Evolutionary conservation across 2,113 vertebrate species (phyloP).

Genomic region (Pseudopodoces humilis): DNA sequence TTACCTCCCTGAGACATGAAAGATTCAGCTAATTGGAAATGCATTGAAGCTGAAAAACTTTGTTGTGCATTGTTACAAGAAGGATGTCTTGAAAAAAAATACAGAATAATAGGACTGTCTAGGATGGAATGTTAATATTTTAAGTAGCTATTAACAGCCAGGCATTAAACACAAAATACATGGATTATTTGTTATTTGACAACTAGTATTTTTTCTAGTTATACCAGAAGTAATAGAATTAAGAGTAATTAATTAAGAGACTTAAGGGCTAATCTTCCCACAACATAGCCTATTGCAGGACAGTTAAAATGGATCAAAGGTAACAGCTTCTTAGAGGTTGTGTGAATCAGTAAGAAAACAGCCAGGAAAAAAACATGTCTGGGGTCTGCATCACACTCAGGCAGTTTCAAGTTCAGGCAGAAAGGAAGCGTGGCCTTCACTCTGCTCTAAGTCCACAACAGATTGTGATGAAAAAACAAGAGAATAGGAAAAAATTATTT

Average conservation of each 20-base stretch:
- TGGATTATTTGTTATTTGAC: constrained; percentile 13
- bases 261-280: neutral
- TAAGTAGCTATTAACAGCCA: constrained; percentile 30
- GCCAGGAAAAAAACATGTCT: neutral
- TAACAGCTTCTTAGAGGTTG: neutral
- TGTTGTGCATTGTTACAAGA: neutral
- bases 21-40: neutral
- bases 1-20: neutral
- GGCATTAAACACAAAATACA: neutral
- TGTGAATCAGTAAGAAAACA: neutral
- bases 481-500: neutral
- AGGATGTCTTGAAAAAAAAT: neutral
- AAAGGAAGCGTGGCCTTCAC: neutral
- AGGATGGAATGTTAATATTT: constrained; percentile 14
- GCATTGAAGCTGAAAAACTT: neutral
- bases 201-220: neutral
- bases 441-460: neutral
- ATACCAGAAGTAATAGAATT: neutral
- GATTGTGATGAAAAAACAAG: neutral
- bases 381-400: neutral
- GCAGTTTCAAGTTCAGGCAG: neutral
- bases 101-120: neutral
- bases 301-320: neutral
- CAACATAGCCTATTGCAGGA: neutral
- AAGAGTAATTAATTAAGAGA: constrained; percentile 3